A percentile compares a stretch with the other conserved stretches of the same genome.
These are phyloP conservation scores for Melozone crissalis DNA, from an alignment of 2,113 vertebrate species.

Conservation along the genomic window DNA sequence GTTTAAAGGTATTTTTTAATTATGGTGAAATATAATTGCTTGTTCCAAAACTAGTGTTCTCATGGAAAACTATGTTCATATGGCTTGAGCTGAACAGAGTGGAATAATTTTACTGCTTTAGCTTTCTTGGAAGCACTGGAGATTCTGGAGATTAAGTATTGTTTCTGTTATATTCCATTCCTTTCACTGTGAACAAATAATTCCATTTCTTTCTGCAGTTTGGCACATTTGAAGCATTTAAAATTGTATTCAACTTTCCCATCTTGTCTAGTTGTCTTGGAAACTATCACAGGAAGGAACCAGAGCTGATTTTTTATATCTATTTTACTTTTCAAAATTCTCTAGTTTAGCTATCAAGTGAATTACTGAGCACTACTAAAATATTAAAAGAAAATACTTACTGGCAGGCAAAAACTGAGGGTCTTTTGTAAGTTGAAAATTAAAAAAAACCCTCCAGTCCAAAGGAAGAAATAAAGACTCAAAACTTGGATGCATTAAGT, in stretches of 20 bases:
- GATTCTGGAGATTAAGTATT: background rate
- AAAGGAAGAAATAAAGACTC: background rate
- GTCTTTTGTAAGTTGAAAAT: background rate
- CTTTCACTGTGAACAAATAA: background rate
- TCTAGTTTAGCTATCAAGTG: background rate
- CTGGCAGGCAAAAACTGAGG: background rate
- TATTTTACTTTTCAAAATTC: background rate
- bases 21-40: background rate
- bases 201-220: constrained; percentile 1
- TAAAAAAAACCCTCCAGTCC: background rate
- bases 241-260: background rate
- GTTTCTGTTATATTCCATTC: background rate
- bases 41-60: background rate
- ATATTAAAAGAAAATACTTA: background rate
- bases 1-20: background rate
- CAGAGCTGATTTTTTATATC: background rate
- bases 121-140: background rate
- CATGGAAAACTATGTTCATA: background rate
- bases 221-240: background rate
- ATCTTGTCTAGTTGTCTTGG: constrained; percentile 51
- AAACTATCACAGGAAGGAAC: constrained; percentile 10
- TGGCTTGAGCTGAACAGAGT: background rate
- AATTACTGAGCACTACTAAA: background rate
- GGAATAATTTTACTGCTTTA: background rate
- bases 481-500: background rate